phyloP scores from a whole-genome alignment of 2,797 vertebrate genomes.

The Pseudotriccus pelzelni region DNA sequence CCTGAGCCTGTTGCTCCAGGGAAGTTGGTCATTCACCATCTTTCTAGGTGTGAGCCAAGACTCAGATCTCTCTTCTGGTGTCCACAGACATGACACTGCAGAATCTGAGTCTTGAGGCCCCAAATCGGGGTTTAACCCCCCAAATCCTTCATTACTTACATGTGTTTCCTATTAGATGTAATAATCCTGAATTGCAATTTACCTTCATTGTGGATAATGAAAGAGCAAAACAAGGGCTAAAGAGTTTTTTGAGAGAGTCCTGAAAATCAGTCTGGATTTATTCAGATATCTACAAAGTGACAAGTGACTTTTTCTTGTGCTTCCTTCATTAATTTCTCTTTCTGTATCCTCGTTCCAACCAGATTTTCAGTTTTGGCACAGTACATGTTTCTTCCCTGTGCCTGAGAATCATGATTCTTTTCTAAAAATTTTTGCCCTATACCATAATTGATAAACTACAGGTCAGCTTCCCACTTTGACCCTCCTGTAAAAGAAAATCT shows the following conservation, averaged over 20 bases:
- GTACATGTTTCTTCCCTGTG: rapidly evolving
- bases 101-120: not conserved
- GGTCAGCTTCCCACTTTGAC: not conserved
- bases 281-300: not conserved
- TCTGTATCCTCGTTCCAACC: not conserved
- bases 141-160: not conserved
- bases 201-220: not conserved
- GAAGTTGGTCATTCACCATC: not conserved
- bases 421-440: not conserved
- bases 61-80: not conserved
- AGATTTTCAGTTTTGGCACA: not conserved
- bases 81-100: not conserved
- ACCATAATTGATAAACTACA: not conserved
- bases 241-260: not conserved
- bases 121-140: not conserved
- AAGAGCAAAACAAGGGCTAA: not conserved
- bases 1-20: not conserved
- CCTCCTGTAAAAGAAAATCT: not conserved
- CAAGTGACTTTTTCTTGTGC: not conserved
- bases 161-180: not conserved
- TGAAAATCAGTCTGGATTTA: not conserved
- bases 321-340: not conserved
- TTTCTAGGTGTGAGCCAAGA: not conserved
- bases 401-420: not conserved
- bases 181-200: not conserved